Evolutionary conservation across 2,113 vertebrate species (phyloP), one percentile per base, ranked within the genome.

Genomic region (Lota lota): DNA sequence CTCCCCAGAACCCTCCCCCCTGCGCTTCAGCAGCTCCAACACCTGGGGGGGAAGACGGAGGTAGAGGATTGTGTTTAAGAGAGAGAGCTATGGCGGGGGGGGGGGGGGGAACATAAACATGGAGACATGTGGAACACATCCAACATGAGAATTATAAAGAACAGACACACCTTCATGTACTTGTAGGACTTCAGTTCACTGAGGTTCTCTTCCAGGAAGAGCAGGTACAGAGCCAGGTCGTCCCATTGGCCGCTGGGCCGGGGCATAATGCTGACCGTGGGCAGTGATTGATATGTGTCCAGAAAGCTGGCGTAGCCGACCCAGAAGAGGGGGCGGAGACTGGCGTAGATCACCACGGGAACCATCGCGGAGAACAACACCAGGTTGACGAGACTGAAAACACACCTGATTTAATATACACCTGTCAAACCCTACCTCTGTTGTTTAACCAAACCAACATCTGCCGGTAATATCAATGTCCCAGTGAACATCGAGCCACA

Each of bases 131-230:
- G 17, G n/a, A 56, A 14, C 53, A n/a, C n/a, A n/a, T 56, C 53
- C 10, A 14, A 10, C 40, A 47, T 11, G 53, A 3, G 53, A 17
- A 17, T n/a, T 1, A 6, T 6, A 33, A 33, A 28, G 7, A 28
- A 66, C 33, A 40, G 21, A 72, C 75, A 7, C 47, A 92, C 95
- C 90, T 97, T 97, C 5, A 99, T 93, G 79, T 94, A 96, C 73
- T 96, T 99, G 90, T 95, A 96, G 2, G 96, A 98, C 77, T 99
- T 98, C 8, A 99, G 92, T 68, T 99, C 96, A 28, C 95, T 95
- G 72, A 99, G 85, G 0, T 99, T 99, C 85, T 98, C 97, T 68
- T 96, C 94, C 63, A 99, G 88, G 84, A 97, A 97, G 64, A 98
- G 95, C 70, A 95, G 85, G 66, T 95, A 98, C 40, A 99, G 88